Conservation (phyloP, 30 jellyfish, hydroid and myxozoan species). For the Chrysaora quinquecirrha region DNA sequence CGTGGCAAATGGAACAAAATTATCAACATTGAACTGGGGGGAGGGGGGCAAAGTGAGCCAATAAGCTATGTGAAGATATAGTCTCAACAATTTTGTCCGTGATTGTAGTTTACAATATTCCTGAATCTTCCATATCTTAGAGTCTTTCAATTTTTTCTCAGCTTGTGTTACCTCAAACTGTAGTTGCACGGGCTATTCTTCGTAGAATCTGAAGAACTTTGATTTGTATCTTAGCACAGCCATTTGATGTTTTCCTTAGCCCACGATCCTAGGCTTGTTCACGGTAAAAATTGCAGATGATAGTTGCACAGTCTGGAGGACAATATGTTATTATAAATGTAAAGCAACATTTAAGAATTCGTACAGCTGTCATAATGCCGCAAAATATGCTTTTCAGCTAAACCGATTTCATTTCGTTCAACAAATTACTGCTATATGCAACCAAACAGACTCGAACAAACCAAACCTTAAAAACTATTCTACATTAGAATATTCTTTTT, state of each 20-base stretch:
- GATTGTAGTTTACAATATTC: too few species aligned
- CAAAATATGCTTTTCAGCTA: too few species aligned
- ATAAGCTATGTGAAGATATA: too few species aligned
- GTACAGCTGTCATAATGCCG: not conserved
- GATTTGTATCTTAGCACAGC: not conserved
- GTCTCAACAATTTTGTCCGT: too few species aligned
- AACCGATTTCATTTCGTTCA: too few species aligned
- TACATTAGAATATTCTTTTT: too few species aligned
- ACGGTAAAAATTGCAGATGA: constrained; percentile 10
- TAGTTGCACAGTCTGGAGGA: constrained; percentile 3
- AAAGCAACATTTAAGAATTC: not conserved
- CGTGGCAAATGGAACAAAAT: too few species aligned
- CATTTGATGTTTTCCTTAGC: constrained; percentile 14
- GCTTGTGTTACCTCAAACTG: constrained; percentile 14
- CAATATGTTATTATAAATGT: not conserved
- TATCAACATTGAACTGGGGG: too few species aligned
- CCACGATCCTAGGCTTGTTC: constrained; percentile 33
- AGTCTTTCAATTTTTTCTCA: not conserved
- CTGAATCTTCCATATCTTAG: constrained; percentile 29
- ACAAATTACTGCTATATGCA: not conserved
- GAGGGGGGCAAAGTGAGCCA: too few species aligned
- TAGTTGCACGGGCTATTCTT: constrained; percentile 16
- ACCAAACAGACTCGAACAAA: not conserved
- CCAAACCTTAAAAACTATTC: not conserved
- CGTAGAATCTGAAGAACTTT: constrained; percentile 13